A percentile compares a stretch with the other conserved stretches of the same genome.
phyloP scores from a whole-genome alignment of 23 tunicate genomes.

The Oikopleura albicans region DNA sequence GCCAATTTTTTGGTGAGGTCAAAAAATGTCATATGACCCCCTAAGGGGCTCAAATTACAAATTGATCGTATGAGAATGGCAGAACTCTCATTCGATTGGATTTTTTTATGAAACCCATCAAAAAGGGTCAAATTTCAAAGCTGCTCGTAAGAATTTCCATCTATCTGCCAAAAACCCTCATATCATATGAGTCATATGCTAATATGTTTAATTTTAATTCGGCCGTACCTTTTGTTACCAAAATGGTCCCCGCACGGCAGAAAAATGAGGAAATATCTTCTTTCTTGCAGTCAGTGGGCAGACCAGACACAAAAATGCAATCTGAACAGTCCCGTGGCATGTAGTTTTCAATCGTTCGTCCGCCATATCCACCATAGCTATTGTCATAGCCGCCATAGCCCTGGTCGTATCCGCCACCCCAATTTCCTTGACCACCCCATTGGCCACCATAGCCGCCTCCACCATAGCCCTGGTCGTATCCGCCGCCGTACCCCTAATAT shows the following conservation, averaged over 20 bases:
- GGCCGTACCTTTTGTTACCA: conserved; percentile 5
- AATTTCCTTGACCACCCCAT: background rate
- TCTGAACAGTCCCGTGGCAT: background rate
- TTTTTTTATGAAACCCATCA: no score
- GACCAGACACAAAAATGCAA: background rate
- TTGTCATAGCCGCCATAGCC: background rate
- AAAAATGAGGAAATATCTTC: background rate
- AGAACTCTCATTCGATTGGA: no score
- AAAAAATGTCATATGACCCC: no score
- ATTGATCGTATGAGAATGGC: no score
- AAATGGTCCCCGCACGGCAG: conserved; percentile 15
- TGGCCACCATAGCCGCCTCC: background rate
- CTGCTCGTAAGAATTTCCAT: no score
- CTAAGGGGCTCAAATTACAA: no score
- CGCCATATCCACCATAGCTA: background rate
- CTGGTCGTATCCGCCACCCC: background rate
- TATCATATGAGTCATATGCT: no score
- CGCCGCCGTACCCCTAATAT: background rate
- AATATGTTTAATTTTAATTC: no score
- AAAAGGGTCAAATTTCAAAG: no score
- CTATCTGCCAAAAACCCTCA: no score
- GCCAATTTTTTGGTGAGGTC: no score
- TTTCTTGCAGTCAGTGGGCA: background rate
- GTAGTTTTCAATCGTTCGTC: background rate
- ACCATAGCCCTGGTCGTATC: background rate